Percentiles rank a stretch among this genome's conserved stretches.
These are phyloP conservation scores for Meda fulgida DNA, from an alignment of 2,797 vertebrate species.

Conservation along the genomic window DNA sequence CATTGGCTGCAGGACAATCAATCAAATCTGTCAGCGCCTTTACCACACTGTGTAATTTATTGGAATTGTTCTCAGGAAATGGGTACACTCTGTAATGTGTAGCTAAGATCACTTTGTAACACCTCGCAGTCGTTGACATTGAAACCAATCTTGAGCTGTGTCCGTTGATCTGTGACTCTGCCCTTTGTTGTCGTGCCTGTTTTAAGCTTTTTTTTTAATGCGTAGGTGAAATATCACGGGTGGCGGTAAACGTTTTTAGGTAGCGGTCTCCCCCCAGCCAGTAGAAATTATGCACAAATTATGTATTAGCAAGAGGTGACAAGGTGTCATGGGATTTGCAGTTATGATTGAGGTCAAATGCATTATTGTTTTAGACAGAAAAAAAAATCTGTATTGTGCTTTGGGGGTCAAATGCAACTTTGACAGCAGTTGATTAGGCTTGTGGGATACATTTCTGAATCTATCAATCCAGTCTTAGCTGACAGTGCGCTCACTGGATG, in stretches of 20 bases:
- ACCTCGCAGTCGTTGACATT: slow-evolving; percentile 76
- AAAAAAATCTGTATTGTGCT: background rate
- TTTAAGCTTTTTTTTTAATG: slow-evolving; percentile 32
- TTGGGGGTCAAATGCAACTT: background rate
- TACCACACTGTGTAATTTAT: slow-evolving; percentile 81
- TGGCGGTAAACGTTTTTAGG: slow-evolving; percentile 1
- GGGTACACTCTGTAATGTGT: slow-evolving; percentile 81
- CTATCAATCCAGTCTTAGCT: slow-evolving; percentile 27
- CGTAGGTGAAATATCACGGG: slow-evolving; percentile 34
- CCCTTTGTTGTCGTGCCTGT: slow-evolving; percentile 51
- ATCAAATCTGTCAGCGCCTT: slow-evolving; percentile 88
- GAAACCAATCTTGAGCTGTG: slow-evolving; percentile 73
- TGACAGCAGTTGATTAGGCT: slow-evolving; percentile 21
- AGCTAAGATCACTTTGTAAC: slow-evolving; percentile 82
- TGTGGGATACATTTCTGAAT: background rate
- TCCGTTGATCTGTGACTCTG: slow-evolving; percentile 74
- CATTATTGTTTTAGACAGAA: slow-evolving; percentile 28
- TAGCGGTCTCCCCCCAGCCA: slow-evolving; percentile 1
- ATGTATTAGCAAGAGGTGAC: slow-evolving; percentile 13
- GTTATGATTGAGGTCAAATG: slow-evolving; percentile 39
- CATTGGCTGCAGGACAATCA: slow-evolving; percentile 89
- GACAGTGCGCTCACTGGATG: slow-evolving; percentile 28
- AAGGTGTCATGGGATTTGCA: slow-evolving; percentile 4
- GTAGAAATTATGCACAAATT: slow-evolving; percentile 18
- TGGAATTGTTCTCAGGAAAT: slow-evolving; percentile 82